These are phyloP conservation scores for Hippocampus comes DNA, from an alignment of 2,113 vertebrate genomes.

Conservation along the genomic window DNA sequence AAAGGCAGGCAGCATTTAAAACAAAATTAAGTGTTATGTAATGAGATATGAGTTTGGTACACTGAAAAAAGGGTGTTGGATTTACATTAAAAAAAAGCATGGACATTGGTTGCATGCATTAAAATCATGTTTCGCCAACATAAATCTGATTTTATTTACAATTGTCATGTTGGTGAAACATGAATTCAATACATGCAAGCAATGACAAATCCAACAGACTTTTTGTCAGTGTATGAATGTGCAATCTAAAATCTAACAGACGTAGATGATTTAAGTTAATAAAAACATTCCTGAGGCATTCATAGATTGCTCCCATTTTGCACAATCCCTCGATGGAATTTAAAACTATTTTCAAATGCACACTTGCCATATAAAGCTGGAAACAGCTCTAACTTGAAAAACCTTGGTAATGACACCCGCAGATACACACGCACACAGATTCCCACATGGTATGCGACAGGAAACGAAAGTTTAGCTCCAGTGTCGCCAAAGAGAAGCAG, in stretches of 20 bases:
- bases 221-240: too few species aligned
- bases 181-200: too few species aligned
- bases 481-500: slow-evolving; percentile 49
- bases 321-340: slow-evolving; percentile 39
- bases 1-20: background rate
- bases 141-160: too few species aligned
- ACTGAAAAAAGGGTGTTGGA: too few species aligned
- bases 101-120: too few species aligned
- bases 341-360: slow-evolving; percentile 34
- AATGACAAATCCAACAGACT: too few species aligned
- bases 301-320: background rate
- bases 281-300: background rate
- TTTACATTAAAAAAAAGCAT: too few species aligned
- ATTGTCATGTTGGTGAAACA: too few species aligned
- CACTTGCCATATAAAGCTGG: slow-evolving; percentile 36
- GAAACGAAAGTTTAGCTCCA: slow-evolving; percentile 54
- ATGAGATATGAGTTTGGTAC: too few species aligned
- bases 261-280: background rate
- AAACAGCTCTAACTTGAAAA: slow-evolving; percentile 29
- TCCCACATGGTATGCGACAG: slow-evolving; percentile 43
- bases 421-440: slow-evolving; percentile 13
- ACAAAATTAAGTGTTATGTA: background rate
- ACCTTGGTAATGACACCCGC: slow-evolving; percentile 36
- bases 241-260: too few species aligned
- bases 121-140: too few species aligned